Evolutionary conservation across 64 coral and sea anemone genomes (phyloP).

Genomic region (Orbicella faveolata): DNA sequence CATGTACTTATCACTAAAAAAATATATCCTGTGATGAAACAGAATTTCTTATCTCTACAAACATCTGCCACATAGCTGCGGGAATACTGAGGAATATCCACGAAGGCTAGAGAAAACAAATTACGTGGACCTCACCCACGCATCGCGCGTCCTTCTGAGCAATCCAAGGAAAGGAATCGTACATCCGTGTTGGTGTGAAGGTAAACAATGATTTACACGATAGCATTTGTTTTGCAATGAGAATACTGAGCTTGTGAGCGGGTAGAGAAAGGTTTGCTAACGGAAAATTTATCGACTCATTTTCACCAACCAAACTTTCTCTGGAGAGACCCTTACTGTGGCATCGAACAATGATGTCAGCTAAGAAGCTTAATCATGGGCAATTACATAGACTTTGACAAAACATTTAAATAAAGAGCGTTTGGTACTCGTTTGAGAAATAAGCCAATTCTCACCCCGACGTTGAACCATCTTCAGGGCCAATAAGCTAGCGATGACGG

Average conservation of each 20-base stretch:
- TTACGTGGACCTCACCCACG: too few species aligned
- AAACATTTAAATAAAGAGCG: conserved; percentile 19
- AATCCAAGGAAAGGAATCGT: too few species aligned
- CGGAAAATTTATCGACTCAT: neutral
- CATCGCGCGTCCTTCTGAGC: too few species aligned
- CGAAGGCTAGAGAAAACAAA: too few species aligned
- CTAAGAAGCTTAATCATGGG: neutral
- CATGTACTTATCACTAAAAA: too few species aligned
- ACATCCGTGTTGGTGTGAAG: too few species aligned
- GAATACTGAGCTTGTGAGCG: neutral
- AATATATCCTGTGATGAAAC: too few species aligned
- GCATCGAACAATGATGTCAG: neutral
- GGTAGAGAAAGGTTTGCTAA: neutral
- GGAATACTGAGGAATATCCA: too few species aligned
- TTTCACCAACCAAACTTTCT: neutral
- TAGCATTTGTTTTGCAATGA: neutral
- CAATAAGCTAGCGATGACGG: neutral
- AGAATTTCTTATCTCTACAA: too few species aligned
- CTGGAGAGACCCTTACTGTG: neutral
- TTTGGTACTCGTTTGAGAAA: conserved; percentile 2
- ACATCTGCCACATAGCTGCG: too few species aligned
- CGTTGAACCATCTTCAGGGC: neutral
- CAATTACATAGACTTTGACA: neutral
- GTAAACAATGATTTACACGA: too few species aligned
- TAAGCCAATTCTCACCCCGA: conserved; percentile 6